Evolutionary conservation across 2,888 invertebrate species (phyloP).

Genomic region (Tridacna crocea): DNA sequence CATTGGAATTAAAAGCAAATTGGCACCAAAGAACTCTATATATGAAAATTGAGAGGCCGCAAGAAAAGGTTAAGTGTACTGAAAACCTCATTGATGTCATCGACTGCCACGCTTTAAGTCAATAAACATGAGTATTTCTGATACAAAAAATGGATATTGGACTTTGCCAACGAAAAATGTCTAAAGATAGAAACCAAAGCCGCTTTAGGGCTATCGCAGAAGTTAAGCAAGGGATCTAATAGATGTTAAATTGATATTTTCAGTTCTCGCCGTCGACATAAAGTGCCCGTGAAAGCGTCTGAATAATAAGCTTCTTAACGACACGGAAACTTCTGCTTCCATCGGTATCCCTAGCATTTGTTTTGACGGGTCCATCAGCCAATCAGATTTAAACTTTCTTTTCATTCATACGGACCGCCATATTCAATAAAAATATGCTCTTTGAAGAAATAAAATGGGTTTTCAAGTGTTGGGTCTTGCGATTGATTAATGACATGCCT

Average conservation of each 20-base stretch:
- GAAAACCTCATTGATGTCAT: too few relatives aligned
- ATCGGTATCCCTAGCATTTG: not conserved
- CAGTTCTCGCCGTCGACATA: not conserved
- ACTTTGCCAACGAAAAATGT: not conserved
- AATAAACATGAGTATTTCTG: not conserved
- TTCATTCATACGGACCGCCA: not conserved
- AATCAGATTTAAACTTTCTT: not conserved
- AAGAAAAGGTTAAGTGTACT: too few relatives aligned
- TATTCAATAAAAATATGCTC: not conserved
- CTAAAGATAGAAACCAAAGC: slow-evolving; percentile 22
- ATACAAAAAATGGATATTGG: not conserved
- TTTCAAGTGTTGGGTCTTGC: not conserved
- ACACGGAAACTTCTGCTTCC: not conserved
- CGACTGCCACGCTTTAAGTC: too few relatives aligned
- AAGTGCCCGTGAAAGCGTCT: slow-evolving; percentile 9
- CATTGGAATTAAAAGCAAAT: too few relatives aligned
- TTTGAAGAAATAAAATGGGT: not conserved
- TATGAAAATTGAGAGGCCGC: too few relatives aligned
- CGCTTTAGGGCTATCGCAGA: slow-evolving; percentile 8
- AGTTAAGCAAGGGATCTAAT: slow-evolving; percentile 17
- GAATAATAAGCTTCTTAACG: slow-evolving; percentile 16
- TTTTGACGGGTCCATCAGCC: slow-evolving; percentile 11
- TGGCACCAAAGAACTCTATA: too few relatives aligned
- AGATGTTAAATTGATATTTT: slow-evolving; percentile 16
- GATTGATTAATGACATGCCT: not conserved